Evolutionary conservation across 2,797 vertebrate genomes (phyloP), one percentile per base, ranked within the genome.

Genomic region (Diglossa cyanea): DNA sequence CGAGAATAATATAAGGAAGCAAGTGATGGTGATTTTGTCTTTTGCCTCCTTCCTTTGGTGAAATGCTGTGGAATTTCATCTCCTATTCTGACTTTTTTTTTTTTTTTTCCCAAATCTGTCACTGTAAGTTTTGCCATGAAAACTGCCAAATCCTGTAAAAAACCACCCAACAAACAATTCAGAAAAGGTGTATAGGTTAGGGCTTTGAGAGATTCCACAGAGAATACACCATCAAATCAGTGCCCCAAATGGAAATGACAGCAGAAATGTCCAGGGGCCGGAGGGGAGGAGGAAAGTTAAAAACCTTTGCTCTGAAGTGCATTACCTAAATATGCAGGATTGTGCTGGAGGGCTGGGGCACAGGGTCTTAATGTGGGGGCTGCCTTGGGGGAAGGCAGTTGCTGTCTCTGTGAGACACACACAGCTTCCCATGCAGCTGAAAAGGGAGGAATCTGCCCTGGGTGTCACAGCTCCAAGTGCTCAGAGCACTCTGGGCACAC

Each of bases 291-390:
- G 53, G 53, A 44, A 88, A 82, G 51, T 53, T 81, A 63, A 92
- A 95, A 83, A 54, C 44, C 35, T 86, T 82, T 7, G 4, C 76
- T 88, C 51, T 6, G 0, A 73, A 82, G 30, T 1, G 0, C 35
- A 20, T 72, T 94, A 75, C 89, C 79, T 95, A 86, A 91, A 70
- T 78, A 45, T 63, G 84, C 87, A 78, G 95, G 87, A 88, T 93
- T 81, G 82, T 0, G 18, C 82, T 61, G 75, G 24, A 90, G 73
- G 87, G 91, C 75, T 63, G 82, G 60, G 79, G 66, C 60, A 35
- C 35, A 18, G 33, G 37, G 48, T 83, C 62, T 84, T 30, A 62
- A 42, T 0, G 2, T 1, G 4, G 55, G 51, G 51, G 35, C 44
- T 20, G 10, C 70, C 73, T 72, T 73, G 0, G 1, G 47, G 70